A percentile compares a stretch with the other conserved stretches of the same genome.
phyloP scores from a whole-genome alignment of 2,888 invertebrate genomes.

The Phortica okadai region DNA sequence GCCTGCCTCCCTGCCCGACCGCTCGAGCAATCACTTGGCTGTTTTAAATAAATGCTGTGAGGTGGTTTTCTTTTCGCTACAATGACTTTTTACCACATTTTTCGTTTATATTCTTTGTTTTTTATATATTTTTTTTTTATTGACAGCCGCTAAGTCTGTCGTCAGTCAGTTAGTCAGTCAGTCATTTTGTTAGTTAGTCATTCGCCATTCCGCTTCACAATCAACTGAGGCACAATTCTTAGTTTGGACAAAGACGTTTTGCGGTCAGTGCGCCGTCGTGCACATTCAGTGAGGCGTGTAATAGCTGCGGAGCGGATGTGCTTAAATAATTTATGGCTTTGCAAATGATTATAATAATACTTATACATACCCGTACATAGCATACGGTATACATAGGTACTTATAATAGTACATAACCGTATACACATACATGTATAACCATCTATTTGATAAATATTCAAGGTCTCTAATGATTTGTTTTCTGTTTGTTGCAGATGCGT shows the following conservation, averaged over 20 bases:
- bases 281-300: slow-evolving; percentile 24
- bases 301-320: slow-evolving; percentile 17
- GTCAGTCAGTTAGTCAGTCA: neutral
- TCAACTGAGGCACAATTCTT: no score
- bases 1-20: no score
- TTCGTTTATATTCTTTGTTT: neutral
- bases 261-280: slow-evolving; percentile 17
- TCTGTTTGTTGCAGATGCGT: slow-evolving; percentile 51
- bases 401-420: no score
- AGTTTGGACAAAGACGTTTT: neutral
- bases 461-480: neutral
- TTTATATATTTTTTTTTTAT: neutral
- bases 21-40: no score
- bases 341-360: slow-evolving; percentile 1
- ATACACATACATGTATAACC: neutral
- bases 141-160: neutral
- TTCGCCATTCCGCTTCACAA: neutral
- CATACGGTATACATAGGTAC: neutral
- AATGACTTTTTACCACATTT: neutral
- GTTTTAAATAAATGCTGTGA: neutral
- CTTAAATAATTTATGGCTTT: slow-evolving; percentile 17
- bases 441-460: neutral
- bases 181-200: neutral
- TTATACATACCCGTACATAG: neutral
- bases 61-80: neutral